Evolutionary conservation across 2,113 vertebrate genomes (phyloP).

Genomic region (Microtus montanus): DNA sequence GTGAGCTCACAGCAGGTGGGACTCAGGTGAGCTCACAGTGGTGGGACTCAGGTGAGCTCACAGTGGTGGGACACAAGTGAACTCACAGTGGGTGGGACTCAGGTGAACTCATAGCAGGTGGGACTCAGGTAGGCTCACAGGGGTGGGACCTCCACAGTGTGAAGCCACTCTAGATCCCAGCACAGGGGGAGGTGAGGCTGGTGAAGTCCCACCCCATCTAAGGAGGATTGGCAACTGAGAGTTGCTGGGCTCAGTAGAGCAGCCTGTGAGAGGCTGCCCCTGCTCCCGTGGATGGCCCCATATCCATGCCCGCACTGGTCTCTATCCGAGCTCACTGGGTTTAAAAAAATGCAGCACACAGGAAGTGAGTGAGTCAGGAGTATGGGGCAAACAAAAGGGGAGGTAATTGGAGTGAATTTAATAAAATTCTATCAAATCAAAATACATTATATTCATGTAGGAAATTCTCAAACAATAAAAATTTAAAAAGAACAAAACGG

Average conservation of each 20-base stretch:
- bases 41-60: too few relatives aligned
- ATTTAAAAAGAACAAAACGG: background rate
- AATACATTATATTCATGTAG: background rate
- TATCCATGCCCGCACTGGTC: too few relatives aligned
- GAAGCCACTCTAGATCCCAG: too few relatives aligned
- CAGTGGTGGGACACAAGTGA: too few relatives aligned
- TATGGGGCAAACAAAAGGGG: too few relatives aligned
- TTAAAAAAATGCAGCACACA: background rate
- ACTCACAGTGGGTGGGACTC: too few relatives aligned
- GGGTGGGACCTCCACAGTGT: too few relatives aligned
- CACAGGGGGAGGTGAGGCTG: background rate
- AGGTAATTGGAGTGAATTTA: background rate
- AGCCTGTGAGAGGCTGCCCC: background rate
- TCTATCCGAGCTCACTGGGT: background rate
- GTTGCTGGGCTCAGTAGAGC: background rate
- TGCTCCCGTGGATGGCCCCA: too few relatives aligned
- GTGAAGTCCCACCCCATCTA: background rate
- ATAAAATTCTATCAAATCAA: background rate
- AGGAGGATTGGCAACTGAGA: background rate
- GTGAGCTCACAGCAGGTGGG: too few relatives aligned
- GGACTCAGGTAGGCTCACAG: too few relatives aligned
- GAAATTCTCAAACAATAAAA: background rate
- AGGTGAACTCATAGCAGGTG: too few relatives aligned
- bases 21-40: too few relatives aligned
- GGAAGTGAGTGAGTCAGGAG: background rate